Conservation (phyloP, 1,140 invertebrate genomes). For the Homarus americanus region DNA sequence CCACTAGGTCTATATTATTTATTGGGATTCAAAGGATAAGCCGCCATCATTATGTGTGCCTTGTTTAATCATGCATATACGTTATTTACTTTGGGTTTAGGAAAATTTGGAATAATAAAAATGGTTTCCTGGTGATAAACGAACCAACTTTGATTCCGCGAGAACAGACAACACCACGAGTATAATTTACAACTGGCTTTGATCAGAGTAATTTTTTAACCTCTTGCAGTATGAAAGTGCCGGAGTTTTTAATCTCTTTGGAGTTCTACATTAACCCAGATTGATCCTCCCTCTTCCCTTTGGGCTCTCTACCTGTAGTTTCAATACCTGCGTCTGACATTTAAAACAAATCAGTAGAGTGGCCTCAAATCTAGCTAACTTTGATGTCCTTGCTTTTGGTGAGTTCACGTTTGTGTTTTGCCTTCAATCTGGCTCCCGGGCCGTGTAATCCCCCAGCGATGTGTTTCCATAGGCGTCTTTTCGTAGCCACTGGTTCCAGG, state of each 20-base stretch:
- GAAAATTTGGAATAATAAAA: no score
- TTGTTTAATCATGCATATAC: no score
- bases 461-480: slow-evolving; percentile 11
- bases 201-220: no score
- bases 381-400: neutral
- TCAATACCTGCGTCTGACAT: slow-evolving; percentile 9
- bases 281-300: neutral
- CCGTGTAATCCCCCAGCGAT: slow-evolving; percentile 13
- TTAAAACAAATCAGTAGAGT: slow-evolving; percentile 31
- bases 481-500: slow-evolving; percentile 1
- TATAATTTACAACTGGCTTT: no score
- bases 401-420: slow-evolving; percentile 14
- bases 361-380: neutral
- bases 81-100: no score
- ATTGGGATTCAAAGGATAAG: no score
- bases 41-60: no score
- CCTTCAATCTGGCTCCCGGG: neutral
- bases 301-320: neutral
- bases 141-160: no score
- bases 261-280: neutral
- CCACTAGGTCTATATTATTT: no score
- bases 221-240: no score
- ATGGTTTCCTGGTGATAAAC: no score
- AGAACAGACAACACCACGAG: no score
- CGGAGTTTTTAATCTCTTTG: neutral